A percentile compares a stretch with the other conserved stretches of the same genome.
phyloP scores from a whole-genome alignment of 2,888 invertebrate genomes.

The Rhorus exstirpatorius region DNA sequence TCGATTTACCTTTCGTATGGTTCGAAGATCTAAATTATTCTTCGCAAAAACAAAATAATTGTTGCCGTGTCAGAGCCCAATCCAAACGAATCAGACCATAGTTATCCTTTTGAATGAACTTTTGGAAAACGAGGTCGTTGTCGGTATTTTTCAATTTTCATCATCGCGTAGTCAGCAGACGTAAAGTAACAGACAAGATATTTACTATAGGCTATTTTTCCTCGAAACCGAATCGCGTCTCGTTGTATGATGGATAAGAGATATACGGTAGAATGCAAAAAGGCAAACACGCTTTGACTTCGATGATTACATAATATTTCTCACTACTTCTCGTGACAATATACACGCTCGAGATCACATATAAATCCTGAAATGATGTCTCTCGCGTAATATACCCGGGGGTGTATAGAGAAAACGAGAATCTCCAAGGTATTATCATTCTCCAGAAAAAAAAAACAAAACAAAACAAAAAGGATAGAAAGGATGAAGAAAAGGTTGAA shows the following conservation, averaged over 20 bases:
- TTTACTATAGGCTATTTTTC: conserved; percentile 35
- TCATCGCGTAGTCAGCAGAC: conserved; percentile 37
- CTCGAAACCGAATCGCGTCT: conserved; percentile 59
- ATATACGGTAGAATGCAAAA: not conserved
- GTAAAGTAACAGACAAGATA: conserved; percentile 20
- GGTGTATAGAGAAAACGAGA: not conserved
- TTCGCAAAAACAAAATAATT: no score
- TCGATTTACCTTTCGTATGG: no score
- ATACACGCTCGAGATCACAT: conserved; percentile 13
- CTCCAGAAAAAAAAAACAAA: not conserved
- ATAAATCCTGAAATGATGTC: conserved; percentile 43
- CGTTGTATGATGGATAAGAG: not conserved
- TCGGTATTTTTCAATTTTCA: conserved; percentile 61
- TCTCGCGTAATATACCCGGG: conserved; percentile 23
- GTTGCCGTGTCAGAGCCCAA: no score
- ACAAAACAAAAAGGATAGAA: not conserved
- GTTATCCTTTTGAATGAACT: no score
- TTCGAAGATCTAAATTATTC: no score
- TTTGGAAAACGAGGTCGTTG: conserved; percentile 40
- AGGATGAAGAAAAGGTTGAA: not conserved
- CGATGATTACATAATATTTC: conserved; percentile 10
- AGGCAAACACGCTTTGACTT: not conserved
- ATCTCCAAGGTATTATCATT: not conserved
- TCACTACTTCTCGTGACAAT: no score
- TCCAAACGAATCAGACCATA: no score